A percentile compares a stretch with the other conserved stretches of the same genome.
phyloP scores from a whole-genome alignment of 1,140 invertebrate species.

The Drosophila littoralis region DNA sequence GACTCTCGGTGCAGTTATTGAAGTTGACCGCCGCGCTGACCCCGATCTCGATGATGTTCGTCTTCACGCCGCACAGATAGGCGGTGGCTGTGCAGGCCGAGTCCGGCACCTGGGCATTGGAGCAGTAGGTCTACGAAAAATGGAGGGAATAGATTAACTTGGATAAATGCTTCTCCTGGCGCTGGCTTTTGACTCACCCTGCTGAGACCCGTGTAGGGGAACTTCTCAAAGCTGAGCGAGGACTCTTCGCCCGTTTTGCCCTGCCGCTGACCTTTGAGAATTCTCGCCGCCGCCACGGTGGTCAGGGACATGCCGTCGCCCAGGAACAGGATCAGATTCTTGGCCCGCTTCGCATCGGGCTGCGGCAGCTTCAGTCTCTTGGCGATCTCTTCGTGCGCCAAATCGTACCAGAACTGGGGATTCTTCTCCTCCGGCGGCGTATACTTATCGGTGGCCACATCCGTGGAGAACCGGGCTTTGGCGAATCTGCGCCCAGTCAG shows the following conservation, averaged over 20 bases:
- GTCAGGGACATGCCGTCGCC: conserved; percentile 92
- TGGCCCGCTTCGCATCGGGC: conserved; percentile 84
- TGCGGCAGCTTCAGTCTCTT: conserved; percentile 40
- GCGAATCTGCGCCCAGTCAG: neutral
- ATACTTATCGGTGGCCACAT: conserved; percentile 24
- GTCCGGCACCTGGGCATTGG: conserved; percentile 92
- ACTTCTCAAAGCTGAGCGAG: conserved; percentile 90
- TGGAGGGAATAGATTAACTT: no score
- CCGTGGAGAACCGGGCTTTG: conserved; percentile 1
- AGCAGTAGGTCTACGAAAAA: conserved; percentile 86
- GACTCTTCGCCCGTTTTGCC: conserved; percentile 88
- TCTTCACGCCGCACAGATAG: conserved; percentile 90
- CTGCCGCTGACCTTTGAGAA: conserved; percentile 87
- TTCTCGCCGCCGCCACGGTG: conserved; percentile 89
- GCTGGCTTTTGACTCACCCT: conserved; percentile 83
- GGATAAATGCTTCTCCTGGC: neutral
- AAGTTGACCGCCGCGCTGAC: conserved; percentile 87
- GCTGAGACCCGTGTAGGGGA: conserved; percentile 89
- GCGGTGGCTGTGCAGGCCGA: conserved; percentile 90
- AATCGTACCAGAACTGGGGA: conserved; percentile 67
- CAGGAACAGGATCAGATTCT: conserved; percentile 91
- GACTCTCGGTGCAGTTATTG: conserved; percentile 88
- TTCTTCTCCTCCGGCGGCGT: conserved; percentile 60
- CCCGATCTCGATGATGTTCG: conserved; percentile 88
- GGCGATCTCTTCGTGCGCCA: conserved; percentile 57